Conservation (phyloP, 2,113 vertebrate genomes). For the Lepus timidus region DNA sequence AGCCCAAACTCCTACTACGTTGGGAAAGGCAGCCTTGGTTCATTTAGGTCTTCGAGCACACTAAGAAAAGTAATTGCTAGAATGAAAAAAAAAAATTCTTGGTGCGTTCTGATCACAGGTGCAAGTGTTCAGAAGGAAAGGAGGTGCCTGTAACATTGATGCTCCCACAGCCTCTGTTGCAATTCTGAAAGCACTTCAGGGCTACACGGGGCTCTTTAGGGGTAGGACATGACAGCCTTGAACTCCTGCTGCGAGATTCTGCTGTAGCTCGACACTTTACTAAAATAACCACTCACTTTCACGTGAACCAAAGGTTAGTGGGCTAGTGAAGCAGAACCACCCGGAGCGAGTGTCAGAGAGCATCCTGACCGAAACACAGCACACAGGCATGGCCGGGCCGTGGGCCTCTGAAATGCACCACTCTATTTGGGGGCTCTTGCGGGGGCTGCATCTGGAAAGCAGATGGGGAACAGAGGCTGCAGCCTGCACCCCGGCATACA, state of each 20-base stretch:
- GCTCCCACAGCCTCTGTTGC: neutral
- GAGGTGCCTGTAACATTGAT: fast-evolving
- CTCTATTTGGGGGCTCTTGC: neutral
- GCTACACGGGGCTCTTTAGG: no score
- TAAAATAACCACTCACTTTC: neutral
- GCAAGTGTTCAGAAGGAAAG: neutral
- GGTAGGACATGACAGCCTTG: no score
- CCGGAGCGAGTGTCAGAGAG: neutral
- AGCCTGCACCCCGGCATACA: no score
- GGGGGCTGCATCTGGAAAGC: neutral
- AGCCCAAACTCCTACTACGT: neutral
- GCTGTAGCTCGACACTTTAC: neutral
- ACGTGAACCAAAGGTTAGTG: neutral
- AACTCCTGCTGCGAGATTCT: neutral
- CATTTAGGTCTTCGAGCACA: slow-evolving; percentile 53
- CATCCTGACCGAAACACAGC: neutral
- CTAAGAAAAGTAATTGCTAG: slow-evolving; percentile 38
- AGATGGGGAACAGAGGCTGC: neutral
- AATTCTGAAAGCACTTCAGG: neutral
- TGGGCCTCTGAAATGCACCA: fast-evolving
- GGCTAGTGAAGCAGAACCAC: neutral
- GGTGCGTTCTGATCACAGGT: neutral
- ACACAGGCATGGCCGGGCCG: fast-evolving
- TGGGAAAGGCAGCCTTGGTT: neutral
- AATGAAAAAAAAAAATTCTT: neutral